A percentile compares a stretch with the other conserved stretches of the same genome.
These are phyloP conservation scores for Fistularia tabacaria DNA, from an alignment of 2,797 vertebrate species.

Conservation along the genomic window DNA sequence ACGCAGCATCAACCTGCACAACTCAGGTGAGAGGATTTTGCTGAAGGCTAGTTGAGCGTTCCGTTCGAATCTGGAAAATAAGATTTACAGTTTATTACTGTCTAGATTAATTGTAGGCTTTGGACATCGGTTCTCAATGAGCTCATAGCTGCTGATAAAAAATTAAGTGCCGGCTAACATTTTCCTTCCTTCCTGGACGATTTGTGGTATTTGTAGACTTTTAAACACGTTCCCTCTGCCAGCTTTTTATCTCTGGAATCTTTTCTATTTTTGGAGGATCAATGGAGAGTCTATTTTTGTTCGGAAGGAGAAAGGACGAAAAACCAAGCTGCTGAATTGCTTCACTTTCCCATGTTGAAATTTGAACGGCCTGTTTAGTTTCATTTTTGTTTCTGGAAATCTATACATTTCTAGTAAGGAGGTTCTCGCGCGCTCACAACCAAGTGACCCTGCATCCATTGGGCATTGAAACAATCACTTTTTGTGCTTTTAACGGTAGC, in stretches of 20 bases:
- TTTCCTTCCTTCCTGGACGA: conserved; percentile 11
- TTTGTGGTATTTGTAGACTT: conserved; percentile 22
- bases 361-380: not conserved
- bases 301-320: too few species aligned
- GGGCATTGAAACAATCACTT: too few species aligned
- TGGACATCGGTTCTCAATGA: not conserved
- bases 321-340: not conserved
- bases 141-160: conserved; percentile 9
- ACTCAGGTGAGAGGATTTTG: conserved; percentile 55
- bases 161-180: conserved; percentile 13
- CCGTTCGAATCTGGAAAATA: too few species aligned
- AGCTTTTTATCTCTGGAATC: conserved; percentile 27
- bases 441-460: too few species aligned
- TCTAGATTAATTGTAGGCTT: not conserved
- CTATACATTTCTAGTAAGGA: too few species aligned
- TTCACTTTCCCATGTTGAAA: conserved; percentile 2
- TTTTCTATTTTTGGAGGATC: conserved; percentile 29
- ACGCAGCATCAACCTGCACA: conserved; percentile 87
- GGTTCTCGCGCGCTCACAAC: too few species aligned
- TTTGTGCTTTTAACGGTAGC: too few species aligned
- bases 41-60: too few species aligned
- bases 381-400: too few species aligned
- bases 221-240: conserved; percentile 4
- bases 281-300: conserved; percentile 36
- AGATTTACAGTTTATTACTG: too few species aligned